These are phyloP conservation scores for Drosophila malerkotliana DNA, from an alignment of 1,140 invertebrate genomes.

Conservation along the genomic window DNA sequence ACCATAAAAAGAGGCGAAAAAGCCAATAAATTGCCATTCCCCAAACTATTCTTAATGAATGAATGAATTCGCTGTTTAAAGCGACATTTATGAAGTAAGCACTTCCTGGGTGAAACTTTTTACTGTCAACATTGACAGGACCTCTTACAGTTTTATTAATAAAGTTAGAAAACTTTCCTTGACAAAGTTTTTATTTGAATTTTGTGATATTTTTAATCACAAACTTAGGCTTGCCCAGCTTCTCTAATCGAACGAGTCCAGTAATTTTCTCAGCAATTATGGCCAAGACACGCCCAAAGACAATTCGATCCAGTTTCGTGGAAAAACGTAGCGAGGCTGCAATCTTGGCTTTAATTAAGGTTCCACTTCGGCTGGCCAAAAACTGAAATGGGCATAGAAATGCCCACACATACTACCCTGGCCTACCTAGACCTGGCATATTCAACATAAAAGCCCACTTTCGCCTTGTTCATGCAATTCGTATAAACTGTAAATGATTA, in stretches of 20 bases:
- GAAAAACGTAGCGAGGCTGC: slow-evolving; percentile 64
- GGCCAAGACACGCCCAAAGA: slow-evolving; percentile 6
- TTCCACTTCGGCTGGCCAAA: slow-evolving; percentile 35
- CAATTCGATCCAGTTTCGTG: slow-evolving; percentile 56
- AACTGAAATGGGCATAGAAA: slow-evolving; percentile 51
- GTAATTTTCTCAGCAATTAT: slow-evolving; percentile 34
- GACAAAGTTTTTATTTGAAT: not conserved
- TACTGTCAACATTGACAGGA: slow-evolving; percentile 21
- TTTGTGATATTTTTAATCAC: not conserved
- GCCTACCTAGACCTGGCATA: slow-evolving; percentile 15
- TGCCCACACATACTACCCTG: slow-evolving; percentile 10
- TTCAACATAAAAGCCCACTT: slow-evolving; percentile 49
- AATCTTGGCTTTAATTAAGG: slow-evolving; percentile 73
- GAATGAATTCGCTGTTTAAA: slow-evolving; percentile 13
- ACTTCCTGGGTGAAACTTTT: slow-evolving; percentile 7
- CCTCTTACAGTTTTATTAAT: slow-evolving; percentile 23
- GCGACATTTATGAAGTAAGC: not conserved
- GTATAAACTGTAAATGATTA: slow-evolving; percentile 68
- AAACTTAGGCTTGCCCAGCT: not conserved
- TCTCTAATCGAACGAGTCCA: not conserved
- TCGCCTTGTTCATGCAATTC: slow-evolving; percentile 69
- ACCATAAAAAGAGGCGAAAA: slow-evolving; percentile 21
- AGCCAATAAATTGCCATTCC: slow-evolving; percentile 16
- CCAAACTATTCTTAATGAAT: slow-evolving; percentile 30
- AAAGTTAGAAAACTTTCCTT: slow-evolving; percentile 7